Evolutionary conservation across 92 coral and sea anemone species (phyloP), one percentile per base, ranked within the genome.

Genomic region (Muricea muricata): DNA sequence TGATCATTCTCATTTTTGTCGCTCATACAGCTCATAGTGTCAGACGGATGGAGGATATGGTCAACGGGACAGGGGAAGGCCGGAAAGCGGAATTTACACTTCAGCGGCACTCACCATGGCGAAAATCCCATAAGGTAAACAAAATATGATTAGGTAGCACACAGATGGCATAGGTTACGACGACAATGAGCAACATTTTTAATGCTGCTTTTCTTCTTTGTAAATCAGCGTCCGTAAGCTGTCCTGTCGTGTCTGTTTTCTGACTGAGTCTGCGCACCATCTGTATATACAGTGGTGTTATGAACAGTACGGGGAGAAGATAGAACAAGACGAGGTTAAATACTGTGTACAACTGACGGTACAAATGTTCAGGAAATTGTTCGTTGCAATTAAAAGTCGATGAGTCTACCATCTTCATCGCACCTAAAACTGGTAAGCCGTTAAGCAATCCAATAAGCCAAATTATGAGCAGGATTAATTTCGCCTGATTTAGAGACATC

Each of bases 111-210:
- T 63, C 41, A 95, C 98, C 97, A 70, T 90, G 23, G 14, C 90
- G 92, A 75, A 88, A 96, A 75, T 92, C 99, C 42, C 74, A 41
- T 91, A 93, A 90, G 18, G 94, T 17, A 40, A 57, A 96, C 32
- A 92, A 63, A 9, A 84, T 88, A 55, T 96, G 94, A 72, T 93
- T 90, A 0, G 99, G 99, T 86, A 96, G 46, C 57, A 96, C 82
- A 33, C 98, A 93, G 18, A 93, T 54, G 0, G 97, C 97, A 55
- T 93, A 96, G 14, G 96, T 88, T 30, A 88, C 65, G 6, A 96
- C 99, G 37, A 96, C 98, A 66, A 94, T 90, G 13, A 88, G 94
- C 94, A 96, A 89, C 99, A 96, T 96, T 87, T 87, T 96, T 48
- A 96, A 84, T 6, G 94, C 99, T 47, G 94, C 93, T 29, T 86